Evolutionary conservation across 2,113 vertebrate species (phyloP), one percentile per base, ranked within the genome.

Genomic region (Machaerirhynchus nigripectus): DNA sequence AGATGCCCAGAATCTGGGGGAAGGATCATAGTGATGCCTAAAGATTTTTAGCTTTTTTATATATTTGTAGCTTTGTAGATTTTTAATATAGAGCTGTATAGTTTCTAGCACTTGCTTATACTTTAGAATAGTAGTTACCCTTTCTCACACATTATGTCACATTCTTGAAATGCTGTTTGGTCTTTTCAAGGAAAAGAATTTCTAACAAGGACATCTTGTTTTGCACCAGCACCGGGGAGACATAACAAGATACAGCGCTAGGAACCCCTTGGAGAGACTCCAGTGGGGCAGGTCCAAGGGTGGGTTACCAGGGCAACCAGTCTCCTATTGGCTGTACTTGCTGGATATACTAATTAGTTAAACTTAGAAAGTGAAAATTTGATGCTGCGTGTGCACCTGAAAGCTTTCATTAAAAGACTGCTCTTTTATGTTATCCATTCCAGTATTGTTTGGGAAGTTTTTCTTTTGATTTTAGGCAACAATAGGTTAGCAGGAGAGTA

Each of bases 361-460:
- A 65, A 75, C 15, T 20, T 40, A 11, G 3, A 65, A 65, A 49
- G 20, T 35, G 30, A 30, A 65, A 49, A 49, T 65, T 57, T 65
- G 35, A 65, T 75, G 19, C 13, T 85, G 12, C 0, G 0, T 40
- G 35, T 57, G 78, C 14, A 49, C 23, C 42, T 39, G 28, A 57
- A 68, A 65, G 13, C 50, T 57, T 85, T 75, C 42, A 40, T 65
- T 40, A 49, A 40, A 85, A 75, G 24, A 49, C 30, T 57, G 13
- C 4, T 57, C 13, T n/a, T 50, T 50, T 31, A 57, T 85, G 16
- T 16, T 57, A 31, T 30, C 24, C 31, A 26, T 26, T 85, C 26
- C 50, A 76, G 59, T 42, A 50, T 18, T 57, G 26, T 50, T 76
- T 65, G 52, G 30, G 42, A 85, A 65, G 35, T 13, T 76, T 76